Conservation (phyloP, 2,797 vertebrate species). For the Pseudocheirus occidentalis region DNA sequence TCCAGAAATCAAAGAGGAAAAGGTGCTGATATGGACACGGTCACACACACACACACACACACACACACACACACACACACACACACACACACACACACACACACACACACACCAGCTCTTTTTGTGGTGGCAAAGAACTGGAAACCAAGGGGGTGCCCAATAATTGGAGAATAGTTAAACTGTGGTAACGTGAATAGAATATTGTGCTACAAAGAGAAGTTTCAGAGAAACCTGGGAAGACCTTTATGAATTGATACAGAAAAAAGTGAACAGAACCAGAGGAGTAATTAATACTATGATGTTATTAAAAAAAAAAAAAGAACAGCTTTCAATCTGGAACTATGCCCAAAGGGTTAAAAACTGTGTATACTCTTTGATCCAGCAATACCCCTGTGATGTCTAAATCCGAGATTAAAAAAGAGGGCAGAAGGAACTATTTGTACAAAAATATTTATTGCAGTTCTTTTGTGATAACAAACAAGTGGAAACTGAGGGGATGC, state of each 20-base stretch:
- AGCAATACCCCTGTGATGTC: background rate
- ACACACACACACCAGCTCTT: background rate
- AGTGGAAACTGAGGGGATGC: background rate
- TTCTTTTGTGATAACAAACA: background rate
- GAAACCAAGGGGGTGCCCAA: background rate
- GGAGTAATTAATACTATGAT: background rate
- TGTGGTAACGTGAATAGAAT: background rate
- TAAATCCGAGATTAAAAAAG: background rate
- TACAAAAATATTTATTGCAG: background rate
- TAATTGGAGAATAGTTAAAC: background rate
- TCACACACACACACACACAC: too few relatives aligned
- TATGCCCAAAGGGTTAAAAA: background rate
- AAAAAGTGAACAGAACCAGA: background rate
- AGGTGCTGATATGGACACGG: too few relatives aligned
- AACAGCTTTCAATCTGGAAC: background rate
- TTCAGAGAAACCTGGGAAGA: background rate
- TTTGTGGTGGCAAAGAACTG: background rate
- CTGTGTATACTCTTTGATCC: background rate
- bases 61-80: too few relatives aligned
- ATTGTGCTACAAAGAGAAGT: background rate
- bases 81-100: too few relatives aligned
- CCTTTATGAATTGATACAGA: background rate
- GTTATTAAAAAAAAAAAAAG: background rate
- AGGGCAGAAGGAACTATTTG: background rate
- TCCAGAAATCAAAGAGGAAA: too few relatives aligned